A percentile compares a stretch with the other conserved stretches of the same genome.
Evolutionary conservation across 1,140 invertebrate genomes (phyloP).

Genomic region (Oncopodura yosiiana): DNA sequence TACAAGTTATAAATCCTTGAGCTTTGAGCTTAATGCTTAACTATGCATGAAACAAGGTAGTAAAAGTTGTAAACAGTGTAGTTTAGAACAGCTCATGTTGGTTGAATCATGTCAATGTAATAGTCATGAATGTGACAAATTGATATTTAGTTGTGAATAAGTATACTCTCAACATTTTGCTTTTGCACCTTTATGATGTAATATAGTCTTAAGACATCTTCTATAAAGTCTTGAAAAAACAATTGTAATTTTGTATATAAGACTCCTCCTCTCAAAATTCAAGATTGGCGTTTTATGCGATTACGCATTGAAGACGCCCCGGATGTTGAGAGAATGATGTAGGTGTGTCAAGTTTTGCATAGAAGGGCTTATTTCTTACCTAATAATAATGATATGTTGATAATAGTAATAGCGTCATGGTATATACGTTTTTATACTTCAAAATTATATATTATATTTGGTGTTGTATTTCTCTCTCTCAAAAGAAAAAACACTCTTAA

Average conservation of each 20-base stretch:
- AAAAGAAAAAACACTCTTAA: slow-evolving; percentile 7
- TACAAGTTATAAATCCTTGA: no score
- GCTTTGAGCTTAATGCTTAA: no score
- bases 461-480: neutral
- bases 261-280: slow-evolving; percentile 5
- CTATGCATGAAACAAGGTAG: no score
- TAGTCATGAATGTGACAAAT: no score
- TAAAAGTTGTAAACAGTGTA: no score
- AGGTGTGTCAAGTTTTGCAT: slow-evolving; percentile 23
- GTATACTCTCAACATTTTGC: slow-evolving; percentile 2
- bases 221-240: neutral
- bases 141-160: no score
- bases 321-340: no score
- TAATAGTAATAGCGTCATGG: neutral
- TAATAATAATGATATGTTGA: neutral
- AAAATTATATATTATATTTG: neutral
- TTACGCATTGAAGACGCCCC: slow-evolving; percentile 2
- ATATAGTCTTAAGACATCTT: slow-evolving; percentile 1
- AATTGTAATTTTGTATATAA: neutral
- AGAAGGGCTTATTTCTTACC: no score
- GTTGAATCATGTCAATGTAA: no score
- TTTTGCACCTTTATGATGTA: slow-evolving; percentile 13
- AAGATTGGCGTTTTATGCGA: slow-evolving; percentile 18
- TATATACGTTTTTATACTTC: neutral
- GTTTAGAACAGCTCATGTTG: no score